Base-by-base conservation (phyloP, 1,140 invertebrate species). In the Danaus plexippus region DNA sequence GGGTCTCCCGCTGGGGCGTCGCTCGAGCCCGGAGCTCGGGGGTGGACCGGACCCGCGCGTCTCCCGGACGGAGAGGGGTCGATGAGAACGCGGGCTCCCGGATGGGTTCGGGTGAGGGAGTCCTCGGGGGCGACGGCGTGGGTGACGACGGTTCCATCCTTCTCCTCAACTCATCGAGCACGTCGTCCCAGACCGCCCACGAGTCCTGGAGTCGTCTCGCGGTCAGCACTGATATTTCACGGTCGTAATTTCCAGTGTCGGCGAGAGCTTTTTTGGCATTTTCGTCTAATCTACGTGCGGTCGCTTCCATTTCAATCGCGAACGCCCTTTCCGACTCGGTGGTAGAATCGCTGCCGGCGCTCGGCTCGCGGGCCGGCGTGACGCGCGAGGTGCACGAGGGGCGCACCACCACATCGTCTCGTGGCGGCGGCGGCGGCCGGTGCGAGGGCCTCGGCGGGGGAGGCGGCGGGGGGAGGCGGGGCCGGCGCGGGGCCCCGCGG, bases 21-120 rank as follows among this genome's bases (percentile, higher is more conserved):
- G 86, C 85, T 47, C 80, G 85, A 6, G 87, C 86, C 44, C 89
- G 88, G 11, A 93, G 67, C 76, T 93, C 91, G 0, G 92, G 92
- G 11, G 92, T 92, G 54, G 91, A 92, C 32, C 88, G 87, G 1
- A 91, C 90, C 44, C 88, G 73, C 43, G 81, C 88, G 51, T 87
- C 81, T 1, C 80, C 73, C 11, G 87, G 69, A 59, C 60, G 80
- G 54, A 63, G 77, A 62, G 68, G 89, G 65, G 69, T 89, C 57
- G 80, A 83, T 9, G 80, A 62, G 59, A 77, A 85, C 15, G 63
- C 65, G 12, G 73, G 78, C 47, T 74, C 76, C 50, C 73, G 69
- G 18, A 73, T 67, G 8, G 78, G 80, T 50, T 75, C 80, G 47
- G 80, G 85, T 13, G 77, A 79, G 7, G 81, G 84, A 41, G 78